Percentiles rank a stretch among this genome's conserved stretches.
Evolutionary conservation across 2,888 invertebrate genomes (phyloP).

Genomic region (Vandiemenella viatica): DNA sequence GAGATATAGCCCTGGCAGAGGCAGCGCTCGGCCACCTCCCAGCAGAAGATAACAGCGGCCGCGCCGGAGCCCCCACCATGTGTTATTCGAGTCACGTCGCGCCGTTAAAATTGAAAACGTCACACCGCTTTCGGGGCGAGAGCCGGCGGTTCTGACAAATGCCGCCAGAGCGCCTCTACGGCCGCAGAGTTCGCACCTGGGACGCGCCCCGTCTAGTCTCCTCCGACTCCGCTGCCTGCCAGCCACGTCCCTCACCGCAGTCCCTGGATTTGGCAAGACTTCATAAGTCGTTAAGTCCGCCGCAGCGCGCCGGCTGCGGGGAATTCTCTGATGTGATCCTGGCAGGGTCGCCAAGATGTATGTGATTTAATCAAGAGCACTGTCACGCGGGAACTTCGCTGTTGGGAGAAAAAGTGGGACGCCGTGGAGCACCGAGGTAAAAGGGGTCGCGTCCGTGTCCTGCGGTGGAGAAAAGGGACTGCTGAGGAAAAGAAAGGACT

Average conservation of each 20-base stretch:
- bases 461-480: neutral
- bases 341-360: slow-evolving; percentile 9
- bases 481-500: too few relatives aligned
- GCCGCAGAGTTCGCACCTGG: too few relatives aligned
- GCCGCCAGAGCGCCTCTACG: too few relatives aligned
- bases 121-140: neutral
- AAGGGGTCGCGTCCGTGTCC: neutral
- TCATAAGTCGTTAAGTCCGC: slow-evolving; percentile 13
- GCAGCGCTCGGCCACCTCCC: too few relatives aligned
- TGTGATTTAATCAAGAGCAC: slow-evolving; percentile 15
- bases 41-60: neutral
- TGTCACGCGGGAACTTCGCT: slow-evolving; percentile 1
- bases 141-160: neutral
- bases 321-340: neutral
- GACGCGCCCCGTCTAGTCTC: too few relatives aligned
- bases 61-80: too few relatives aligned
- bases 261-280: slow-evolving; percentile 12
- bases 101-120: neutral
- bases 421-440: neutral
- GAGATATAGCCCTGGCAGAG: neutral
- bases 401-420: neutral
- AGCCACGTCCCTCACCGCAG: neutral
- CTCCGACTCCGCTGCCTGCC: too few relatives aligned
- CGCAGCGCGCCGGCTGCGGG: slow-evolving; percentile 3
- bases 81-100: neutral